phyloP scores from a whole-genome alignment of 2,797 vertebrate genomes.

The Sciaenops ocellatus region DNA sequence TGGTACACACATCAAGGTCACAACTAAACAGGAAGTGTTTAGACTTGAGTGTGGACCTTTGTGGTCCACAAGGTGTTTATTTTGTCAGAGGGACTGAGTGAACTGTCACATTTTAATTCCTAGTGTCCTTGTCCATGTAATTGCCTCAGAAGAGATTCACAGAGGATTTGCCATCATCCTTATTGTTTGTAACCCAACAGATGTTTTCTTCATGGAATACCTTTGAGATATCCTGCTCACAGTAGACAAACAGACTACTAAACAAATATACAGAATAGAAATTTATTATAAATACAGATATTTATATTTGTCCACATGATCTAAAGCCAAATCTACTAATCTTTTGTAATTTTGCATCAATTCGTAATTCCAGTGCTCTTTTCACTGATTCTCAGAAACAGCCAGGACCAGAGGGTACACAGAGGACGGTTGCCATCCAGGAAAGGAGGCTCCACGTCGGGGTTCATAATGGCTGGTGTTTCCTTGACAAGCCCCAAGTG shows the following conservation, averaged over 20 bases:
- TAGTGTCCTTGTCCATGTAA: slow-evolving; percentile 8
- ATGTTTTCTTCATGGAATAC: background rate
- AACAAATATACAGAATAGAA: background rate
- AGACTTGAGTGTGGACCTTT: background rate
- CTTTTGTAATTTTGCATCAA: background rate
- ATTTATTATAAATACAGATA: background rate
- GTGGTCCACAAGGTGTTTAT: background rate
- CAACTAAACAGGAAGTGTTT: background rate
- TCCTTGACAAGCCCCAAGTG: slow-evolving; percentile 91
- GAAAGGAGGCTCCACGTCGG: slow-evolving; percentile 93
- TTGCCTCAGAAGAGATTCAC: background rate
- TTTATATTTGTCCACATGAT: background rate
- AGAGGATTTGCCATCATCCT: background rate
- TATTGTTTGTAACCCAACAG: background rate
- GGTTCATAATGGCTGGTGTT: slow-evolving; percentile 93
- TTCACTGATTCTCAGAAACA: slow-evolving; percentile 76
- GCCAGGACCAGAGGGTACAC: slow-evolving; percentile 46
- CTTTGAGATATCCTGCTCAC: background rate
- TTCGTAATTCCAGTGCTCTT: background rate
- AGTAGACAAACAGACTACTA: background rate
- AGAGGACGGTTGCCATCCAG: slow-evolving; percentile 81
- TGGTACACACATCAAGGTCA: slow-evolving; percentile 9
- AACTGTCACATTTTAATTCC: background rate
- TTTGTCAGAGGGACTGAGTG: background rate
- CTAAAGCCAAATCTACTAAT: background rate